Base-by-base conservation (phyloP, 2,797 vertebrate species). In the Sebastes variabilis region DNA sequence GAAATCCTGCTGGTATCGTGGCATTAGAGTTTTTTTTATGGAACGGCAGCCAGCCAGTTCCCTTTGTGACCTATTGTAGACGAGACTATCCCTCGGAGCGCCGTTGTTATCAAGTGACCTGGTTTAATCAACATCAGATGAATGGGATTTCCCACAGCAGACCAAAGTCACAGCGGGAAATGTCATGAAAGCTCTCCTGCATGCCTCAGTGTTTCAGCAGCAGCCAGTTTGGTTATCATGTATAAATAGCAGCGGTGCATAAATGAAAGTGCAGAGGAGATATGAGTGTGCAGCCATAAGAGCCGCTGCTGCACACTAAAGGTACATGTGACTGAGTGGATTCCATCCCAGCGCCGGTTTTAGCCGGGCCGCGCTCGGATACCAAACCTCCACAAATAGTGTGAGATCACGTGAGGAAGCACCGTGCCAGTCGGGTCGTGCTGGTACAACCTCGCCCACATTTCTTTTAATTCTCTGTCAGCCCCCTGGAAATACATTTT, bases 401-500 rank as follows among this genome's bases (percentile, higher is more conserved):
- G 79, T 32, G 80, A 3, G 79, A 58, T 93, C 93, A 91, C 85
- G 88, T 84, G 91, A 92, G 77, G 24, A 24, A 24, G 89, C 85
- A 82, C 58, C 2, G 55, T 86, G 91, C 93, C 93, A 94, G 90
- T 70, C 76, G 71, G 75, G 89, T 90, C 81, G 82, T 73, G 87
- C 90, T 91, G 81, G 83, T 91, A 79, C 79, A 59, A 87, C 90
- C 91, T 88, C 84, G 84, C 89, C 88, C 89, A 88, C 92, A 93
- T 94, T 93, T 84, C 83, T 87, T 83, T 68, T 88, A 80, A 84
- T 88, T 88, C 87, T 69, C 66, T 80, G 89, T 94, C 88, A 90
- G 84, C 74, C 83, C 69, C 83, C 91, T 91, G 83, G 79, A 93
- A 95, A 95, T 93, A 94, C 88, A 87, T 80, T 83, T 88, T 79